Evolutionary conservation across 2,888 invertebrate genomes (phyloP), one percentile per base, ranked within the genome.

Genomic region (Candidula unifasciata): DNA sequence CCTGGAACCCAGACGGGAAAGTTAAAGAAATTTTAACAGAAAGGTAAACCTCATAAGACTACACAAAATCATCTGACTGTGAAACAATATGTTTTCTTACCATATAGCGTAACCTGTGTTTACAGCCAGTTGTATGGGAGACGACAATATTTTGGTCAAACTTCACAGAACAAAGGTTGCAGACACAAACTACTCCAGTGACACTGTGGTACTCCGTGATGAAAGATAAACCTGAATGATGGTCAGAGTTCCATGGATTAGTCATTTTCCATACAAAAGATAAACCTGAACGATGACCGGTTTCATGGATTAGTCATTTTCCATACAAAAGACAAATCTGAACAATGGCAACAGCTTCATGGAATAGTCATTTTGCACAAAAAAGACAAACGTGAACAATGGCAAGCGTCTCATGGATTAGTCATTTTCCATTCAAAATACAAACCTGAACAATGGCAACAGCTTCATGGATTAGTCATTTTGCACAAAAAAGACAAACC

Each of bases 71-170:
- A n/a, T n/a, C n/a, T 6, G 60, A 60, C 18, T 54, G 18, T 54
- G 13, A 54, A 54, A 13, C 13, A 10, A 18, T n/a, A 60, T 24
- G 6, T 8, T 10, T 27, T 30, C 73, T 68, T 71, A 82, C 82
- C 82, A 82, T 66, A 44, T 82, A 82, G 13, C 73, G 82, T 0
- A 82, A 68, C 64, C 82, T 82, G 68, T 82, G 82, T 37, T 82
- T 82, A 24, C 8, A 33, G 30, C 82, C 82, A 54, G 77, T 77
- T 10, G 77, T 52, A 77, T 82, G 82, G 13, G 82, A 82, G 8
- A 68, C 77, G n/a, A 64, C 76, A 77, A 77, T n/a, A 24, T 82
- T 82, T 10, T 5, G 33, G 54, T 82, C 77, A 77, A 82, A 82
- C 37, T 82, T 82, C 37, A 77, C 82, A 16, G 37, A 52, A 77